A percentile compares a stretch with the other conserved stretches of the same genome.
These are phyloP conservation scores for Leptinotarsa lineolata DNA, from an alignment of 1,140 invertebrate genomes.

Conservation along the genomic window DNA sequence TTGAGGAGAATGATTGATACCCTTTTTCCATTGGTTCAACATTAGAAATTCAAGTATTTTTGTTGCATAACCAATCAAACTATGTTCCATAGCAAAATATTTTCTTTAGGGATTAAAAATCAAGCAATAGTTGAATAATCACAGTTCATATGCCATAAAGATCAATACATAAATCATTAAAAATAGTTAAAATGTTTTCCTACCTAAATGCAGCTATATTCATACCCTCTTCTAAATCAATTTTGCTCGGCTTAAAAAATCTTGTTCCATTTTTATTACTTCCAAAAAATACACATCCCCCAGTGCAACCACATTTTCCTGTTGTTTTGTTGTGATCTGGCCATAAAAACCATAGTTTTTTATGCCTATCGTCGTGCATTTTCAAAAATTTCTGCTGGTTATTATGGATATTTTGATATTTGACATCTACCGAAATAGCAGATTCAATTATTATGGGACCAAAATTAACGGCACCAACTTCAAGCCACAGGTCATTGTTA, in stretches of 20 bases:
- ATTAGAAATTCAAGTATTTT: too few relatives aligned
- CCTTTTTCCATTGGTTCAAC: too few relatives aligned
- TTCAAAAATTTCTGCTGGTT: slow-evolving; percentile 85
- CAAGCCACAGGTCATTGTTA: slow-evolving; percentile 82
- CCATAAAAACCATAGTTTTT: slow-evolving; percentile 95
- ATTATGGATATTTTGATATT: slow-evolving; percentile 74
- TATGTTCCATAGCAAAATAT: too few relatives aligned
- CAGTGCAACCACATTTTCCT: slow-evolving; percentile 92
- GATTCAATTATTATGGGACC: slow-evolving; percentile 92
- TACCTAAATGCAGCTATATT: slow-evolving; percentile 79
- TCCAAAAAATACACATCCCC: slow-evolving; percentile 94
- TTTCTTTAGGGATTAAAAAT: too few relatives aligned
- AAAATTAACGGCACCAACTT: slow-evolving; percentile 86
- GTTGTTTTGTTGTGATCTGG: slow-evolving; percentile 62
- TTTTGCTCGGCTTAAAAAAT: slow-evolving; percentile 84
- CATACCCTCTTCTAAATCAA: slow-evolving; percentile 79
- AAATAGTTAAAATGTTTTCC: slow-evolving; percentile 50
- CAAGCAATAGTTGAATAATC: too few relatives aligned
- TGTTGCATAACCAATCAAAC: too few relatives aligned
- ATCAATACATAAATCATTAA: too few relatives aligned
- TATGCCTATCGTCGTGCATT: slow-evolving; percentile 85
- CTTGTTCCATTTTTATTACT: slow-evolving; percentile 81
- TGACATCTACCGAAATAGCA: slow-evolving; percentile 78
- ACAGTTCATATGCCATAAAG: too few relatives aligned
- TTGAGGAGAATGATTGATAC: too few relatives aligned